Percentiles rank a stretch among this genome's conserved stretches.
Evolutionary conservation across 2,113 vertebrate species (phyloP).

Genomic region (Sapajus apella): DNA sequence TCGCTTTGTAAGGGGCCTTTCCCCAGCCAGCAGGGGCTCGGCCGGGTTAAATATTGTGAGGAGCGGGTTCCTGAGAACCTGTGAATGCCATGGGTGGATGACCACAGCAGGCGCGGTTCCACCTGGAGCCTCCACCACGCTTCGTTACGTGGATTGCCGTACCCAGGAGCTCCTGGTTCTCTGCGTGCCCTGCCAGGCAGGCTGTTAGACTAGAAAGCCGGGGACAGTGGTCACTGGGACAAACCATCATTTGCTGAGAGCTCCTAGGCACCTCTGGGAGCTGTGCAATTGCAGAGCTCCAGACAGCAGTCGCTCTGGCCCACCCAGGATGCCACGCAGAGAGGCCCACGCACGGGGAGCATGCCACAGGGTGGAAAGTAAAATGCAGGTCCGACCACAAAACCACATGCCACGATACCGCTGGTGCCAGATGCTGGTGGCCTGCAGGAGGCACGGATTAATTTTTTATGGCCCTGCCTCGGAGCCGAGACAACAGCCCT

Average conservation of each 20-base stretch:
- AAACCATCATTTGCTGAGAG: not conserved
- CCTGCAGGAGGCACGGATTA: slow-evolving; percentile 72
- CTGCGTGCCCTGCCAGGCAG: not conserved
- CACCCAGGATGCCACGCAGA: not conserved
- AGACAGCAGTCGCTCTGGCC: slow-evolving; percentile 12
- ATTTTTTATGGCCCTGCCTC: slow-evolving; percentile 76
- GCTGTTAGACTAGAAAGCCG: not conserved
- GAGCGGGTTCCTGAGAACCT: not conserved
- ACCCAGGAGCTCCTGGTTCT: too few species aligned
- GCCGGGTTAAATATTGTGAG: not conserved
- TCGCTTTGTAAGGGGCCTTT: too few species aligned
- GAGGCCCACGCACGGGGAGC: too few species aligned
- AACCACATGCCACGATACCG: slow-evolving; percentile 67
- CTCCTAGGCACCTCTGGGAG: not conserved
- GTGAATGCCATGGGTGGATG: not conserved
- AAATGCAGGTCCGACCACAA: slow-evolving; percentile 51
- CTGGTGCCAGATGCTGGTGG: slow-evolving; percentile 65
- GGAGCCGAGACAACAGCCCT: slow-evolving; percentile 66
- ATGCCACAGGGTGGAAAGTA: not conserved
- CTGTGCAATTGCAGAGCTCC: slow-evolving; percentile 12
- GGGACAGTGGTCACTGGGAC: not conserved
- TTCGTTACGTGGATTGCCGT: not conserved
- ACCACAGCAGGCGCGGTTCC: not conserved
- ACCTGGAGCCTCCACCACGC: not conserved
- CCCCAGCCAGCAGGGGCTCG: not conserved